Evolutionary conservation across 2,113 vertebrate genomes (phyloP).

Genomic region (Laticauda laticaudata): DNA sequence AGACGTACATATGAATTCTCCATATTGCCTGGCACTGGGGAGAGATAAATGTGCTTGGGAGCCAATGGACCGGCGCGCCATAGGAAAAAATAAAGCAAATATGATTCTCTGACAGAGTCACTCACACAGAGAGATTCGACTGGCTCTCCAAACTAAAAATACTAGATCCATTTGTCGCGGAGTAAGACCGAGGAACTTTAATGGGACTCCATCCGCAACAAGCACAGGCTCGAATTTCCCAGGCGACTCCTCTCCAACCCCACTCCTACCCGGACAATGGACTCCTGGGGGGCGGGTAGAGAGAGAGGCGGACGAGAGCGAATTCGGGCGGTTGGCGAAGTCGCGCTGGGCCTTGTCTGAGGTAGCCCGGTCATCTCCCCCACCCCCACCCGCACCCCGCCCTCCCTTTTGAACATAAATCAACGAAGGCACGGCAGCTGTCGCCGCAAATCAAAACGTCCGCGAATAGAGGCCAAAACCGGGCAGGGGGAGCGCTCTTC

Average conservation of each 20-base stretch:
- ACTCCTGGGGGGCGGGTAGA: neutral
- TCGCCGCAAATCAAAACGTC: neutral
- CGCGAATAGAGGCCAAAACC: neutral
- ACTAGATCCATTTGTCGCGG: neutral
- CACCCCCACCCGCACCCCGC: too few relatives aligned
- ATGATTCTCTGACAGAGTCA: neutral
- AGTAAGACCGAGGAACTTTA: neutral
- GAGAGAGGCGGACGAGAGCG: neutral
- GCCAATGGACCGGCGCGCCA: slow-evolving; percentile 57
- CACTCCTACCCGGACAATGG: neutral
- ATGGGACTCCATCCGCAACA: neutral
- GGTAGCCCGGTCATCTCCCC: neutral
- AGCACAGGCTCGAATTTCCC: neutral
- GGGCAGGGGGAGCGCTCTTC: fast-evolving
- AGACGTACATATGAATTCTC: slow-evolving; percentile 74
- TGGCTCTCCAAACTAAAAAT: neutral
- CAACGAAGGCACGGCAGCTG: neutral
- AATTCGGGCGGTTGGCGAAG: neutral
- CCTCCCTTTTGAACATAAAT: neutral
- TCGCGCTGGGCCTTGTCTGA: neutral
- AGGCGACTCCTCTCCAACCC: neutral
- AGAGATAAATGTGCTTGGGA: slow-evolving; percentile 69
- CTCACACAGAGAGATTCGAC: neutral
- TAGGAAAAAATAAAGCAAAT: neutral
- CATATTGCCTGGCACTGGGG: slow-evolving; percentile 54